Evolutionary conservation across 2,888 invertebrate genomes (phyloP).

Genomic region (Macrosiphum euphorbiae): DNA sequence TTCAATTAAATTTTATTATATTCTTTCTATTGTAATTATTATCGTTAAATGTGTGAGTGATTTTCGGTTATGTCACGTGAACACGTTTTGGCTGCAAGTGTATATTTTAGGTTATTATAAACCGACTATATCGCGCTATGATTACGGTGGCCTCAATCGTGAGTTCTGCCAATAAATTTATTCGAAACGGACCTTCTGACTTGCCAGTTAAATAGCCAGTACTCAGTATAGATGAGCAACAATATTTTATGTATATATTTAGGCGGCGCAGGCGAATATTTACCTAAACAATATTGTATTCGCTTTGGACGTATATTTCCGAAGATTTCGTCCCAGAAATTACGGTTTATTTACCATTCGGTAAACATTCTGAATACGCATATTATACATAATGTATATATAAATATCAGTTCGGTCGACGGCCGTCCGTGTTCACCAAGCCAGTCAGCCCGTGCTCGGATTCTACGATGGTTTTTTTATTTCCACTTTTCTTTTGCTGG

Average conservation of each 20-base stretch:
- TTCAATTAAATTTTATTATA: background rate
- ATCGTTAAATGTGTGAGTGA: background rate
- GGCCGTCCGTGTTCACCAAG: background rate
- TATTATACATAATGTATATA: background rate
- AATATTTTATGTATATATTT: background rate
- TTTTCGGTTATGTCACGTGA: background rate
- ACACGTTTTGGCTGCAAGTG: background rate
- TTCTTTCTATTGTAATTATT: background rate
- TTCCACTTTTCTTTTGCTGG: background rate
- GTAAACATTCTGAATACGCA: background rate
- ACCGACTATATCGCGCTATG: background rate
- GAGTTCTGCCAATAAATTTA: background rate
- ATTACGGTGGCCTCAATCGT: background rate
- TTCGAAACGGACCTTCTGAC: background rate
- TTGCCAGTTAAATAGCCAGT: background rate
- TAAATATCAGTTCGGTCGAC: background rate
- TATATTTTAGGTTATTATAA: conserved; percentile 31
- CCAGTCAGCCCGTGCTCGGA: background rate
- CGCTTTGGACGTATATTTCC: background rate
- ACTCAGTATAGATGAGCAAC: background rate
- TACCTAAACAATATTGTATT: background rate
- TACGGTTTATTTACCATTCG: background rate
- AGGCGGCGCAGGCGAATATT: background rate
- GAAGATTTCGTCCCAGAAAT: conserved; percentile 1
- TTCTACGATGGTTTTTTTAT: background rate